Base-by-base conservation (phyloP, 1,140 invertebrate genomes). In the Atta texana region DNA sequence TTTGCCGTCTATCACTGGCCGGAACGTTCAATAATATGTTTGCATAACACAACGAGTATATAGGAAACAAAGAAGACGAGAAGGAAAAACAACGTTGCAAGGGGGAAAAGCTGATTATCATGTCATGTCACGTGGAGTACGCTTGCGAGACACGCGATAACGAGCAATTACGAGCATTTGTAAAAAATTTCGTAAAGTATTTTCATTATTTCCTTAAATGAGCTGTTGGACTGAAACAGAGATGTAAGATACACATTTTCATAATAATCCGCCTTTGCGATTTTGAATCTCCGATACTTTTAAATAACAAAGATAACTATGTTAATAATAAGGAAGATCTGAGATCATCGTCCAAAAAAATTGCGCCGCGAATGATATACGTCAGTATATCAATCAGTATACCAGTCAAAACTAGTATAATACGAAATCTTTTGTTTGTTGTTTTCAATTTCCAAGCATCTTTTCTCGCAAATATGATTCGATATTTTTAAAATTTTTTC, bases 1-100 rank as follows among this genome's bases (percentile, higher is more conserved):
- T 84, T 87, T 34, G 72, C 31, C n/a, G 66, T 77, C 66, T 51
- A 69, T 76, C 66, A 34, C 59, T 49, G 86, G 16, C 18, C 18
- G 49, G 39, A 8, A 39, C 31, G 75, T 85, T 89, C 72, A 86
- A 89, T 57, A 88, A 88, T 87, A 89, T 88, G 75, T 89, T 89
- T 88, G 34, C 78, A 57, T 81, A 81, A 81, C 66, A 44, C 31
- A 64, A 57, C 2, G 63, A 68, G 63, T 16, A 53, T 14, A 66
- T 69, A 71, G 44, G 28, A 78, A 78, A 78, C 76, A 78, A 78
- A 66, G 76, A 80, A 64, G n/a, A 3, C 12, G 5, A 57, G 10
- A 72, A 57, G 31, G 51, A 28, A 57, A 71, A 81, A 81, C 49
- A 71, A 57, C 14, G 51, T 10, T 24, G 16, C 14, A 24, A 81